Evolutionary conservation across 2,888 invertebrate genomes (phyloP).

Genomic region (Hipparchia semele): DNA sequence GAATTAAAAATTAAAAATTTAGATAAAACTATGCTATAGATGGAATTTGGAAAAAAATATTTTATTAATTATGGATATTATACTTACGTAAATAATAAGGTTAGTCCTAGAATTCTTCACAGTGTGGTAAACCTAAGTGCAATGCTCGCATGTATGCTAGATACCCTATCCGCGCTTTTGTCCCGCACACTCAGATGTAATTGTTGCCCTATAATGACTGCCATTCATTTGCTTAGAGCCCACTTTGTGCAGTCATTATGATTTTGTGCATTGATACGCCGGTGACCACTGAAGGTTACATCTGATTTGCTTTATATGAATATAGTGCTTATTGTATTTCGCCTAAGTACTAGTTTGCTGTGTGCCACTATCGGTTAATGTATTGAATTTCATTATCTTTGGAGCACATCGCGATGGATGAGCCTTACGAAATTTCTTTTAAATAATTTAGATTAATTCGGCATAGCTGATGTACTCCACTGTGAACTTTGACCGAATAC

Average conservation of each 20-base stretch:
- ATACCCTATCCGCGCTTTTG: conserved; percentile 53
- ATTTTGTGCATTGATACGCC: conserved; percentile 43
- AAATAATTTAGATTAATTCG: background rate
- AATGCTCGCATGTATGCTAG: conserved; percentile 37
- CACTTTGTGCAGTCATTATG: conserved; percentile 45
- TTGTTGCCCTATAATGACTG: conserved; percentile 61
- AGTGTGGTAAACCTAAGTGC: conserved; percentile 43
- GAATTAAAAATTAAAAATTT: too few species aligned
- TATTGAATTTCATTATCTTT: conserved; percentile 1
- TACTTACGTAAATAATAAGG: too few species aligned
- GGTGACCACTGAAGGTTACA: conserved; percentile 33
- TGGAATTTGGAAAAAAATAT: too few species aligned
- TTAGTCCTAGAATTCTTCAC: background rate
- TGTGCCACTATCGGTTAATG: background rate
- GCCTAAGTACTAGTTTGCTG: conserved; percentile 11
- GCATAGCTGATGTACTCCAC: background rate
- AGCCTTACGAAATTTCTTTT: conserved; percentile 3
- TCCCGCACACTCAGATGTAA: conserved; percentile 58
- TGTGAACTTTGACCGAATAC: too few species aligned
- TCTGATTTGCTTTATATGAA: conserved; percentile 28
- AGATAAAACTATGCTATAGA: too few species aligned
- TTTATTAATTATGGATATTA: too few species aligned
- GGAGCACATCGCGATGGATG: conserved; percentile 9
- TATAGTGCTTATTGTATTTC: conserved; percentile 18
- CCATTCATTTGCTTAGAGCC: conserved; percentile 57